A percentile compares a stretch with the other conserved stretches of the same genome.
Conservation (phyloP, 2,113 vertebrate genomes). For the Hemiscyllium ocellatum region DNA sequence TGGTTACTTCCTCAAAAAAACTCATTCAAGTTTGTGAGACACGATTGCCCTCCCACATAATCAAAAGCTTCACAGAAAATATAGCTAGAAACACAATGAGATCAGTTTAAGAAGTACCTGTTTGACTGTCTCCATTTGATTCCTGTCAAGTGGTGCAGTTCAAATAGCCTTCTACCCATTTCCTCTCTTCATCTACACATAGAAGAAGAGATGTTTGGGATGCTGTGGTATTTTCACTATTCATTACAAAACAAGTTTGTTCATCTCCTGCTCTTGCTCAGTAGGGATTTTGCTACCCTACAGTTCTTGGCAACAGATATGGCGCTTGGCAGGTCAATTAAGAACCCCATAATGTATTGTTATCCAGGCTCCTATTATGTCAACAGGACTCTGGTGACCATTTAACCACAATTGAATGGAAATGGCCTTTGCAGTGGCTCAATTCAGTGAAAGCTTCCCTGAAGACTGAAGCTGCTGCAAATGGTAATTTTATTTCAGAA, state of each 20-base stretch:
- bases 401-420: neutral
- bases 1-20: no score
- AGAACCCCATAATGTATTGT: neutral
- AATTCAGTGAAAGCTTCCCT: neutral
- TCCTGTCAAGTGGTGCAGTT: neutral
- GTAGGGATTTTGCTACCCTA: neutral
- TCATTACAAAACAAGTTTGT: neutral
- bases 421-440: neutral
- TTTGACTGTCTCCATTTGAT: neutral
- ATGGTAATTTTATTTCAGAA: neutral
- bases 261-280: neutral
- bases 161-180: neutral
- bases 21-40: no score
- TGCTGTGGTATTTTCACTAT: neutral
- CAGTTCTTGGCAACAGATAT: neutral
- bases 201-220: neutral
- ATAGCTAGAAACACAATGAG: neutral
- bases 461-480: neutral
- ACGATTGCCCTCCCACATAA: neutral
- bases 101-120: neutral
- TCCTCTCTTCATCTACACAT: neutral
- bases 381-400: neutral
- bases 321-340: neutral
- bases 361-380: neutral
- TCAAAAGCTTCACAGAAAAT: neutral